Evolutionary conservation across 1,140 invertebrate genomes (phyloP).

Genomic region (Platyscapa corneri): DNA sequence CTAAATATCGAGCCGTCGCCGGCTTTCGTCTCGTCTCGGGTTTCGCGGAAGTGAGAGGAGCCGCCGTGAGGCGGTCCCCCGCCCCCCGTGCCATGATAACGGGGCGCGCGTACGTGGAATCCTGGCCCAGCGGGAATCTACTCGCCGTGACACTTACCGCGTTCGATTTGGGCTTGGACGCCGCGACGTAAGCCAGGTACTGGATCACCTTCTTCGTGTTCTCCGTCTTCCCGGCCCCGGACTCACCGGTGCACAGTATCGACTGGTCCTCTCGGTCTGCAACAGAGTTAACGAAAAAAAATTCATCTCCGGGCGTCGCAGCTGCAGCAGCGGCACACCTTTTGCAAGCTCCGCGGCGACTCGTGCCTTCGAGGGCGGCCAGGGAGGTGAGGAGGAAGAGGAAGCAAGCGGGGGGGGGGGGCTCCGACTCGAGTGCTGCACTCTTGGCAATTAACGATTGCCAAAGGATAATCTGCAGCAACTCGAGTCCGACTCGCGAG

Average conservation of each 20-base stretch:
- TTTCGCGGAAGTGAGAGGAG: background rate
- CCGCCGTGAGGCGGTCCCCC: too few species aligned
- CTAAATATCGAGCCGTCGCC: background rate
- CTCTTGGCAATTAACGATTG: too few species aligned
- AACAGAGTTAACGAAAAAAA: too few species aligned
- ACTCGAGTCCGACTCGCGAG: too few species aligned
- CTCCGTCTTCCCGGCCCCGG: constrained; percentile 99
- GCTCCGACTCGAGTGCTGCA: too few species aligned
- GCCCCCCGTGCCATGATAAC: background rate
- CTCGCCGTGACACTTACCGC: constrained; percentile 81
- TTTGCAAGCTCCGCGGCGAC: too few species aligned
- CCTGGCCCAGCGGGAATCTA: background rate
- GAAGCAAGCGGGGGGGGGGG: too few species aligned
- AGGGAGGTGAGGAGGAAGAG: too few species aligned
- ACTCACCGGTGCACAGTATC: constrained; percentile 99
- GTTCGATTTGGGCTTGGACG: constrained; percentile 94
- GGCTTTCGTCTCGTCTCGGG: background rate
- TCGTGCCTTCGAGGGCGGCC: too few species aligned
- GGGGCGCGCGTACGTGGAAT: background rate
- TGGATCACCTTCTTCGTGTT: constrained; percentile 99
- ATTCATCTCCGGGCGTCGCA: too few species aligned
- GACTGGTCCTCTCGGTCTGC: constrained; percentile 99
- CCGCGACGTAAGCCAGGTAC: constrained; percentile 98
- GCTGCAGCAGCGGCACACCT: too few species aligned
- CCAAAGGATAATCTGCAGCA: too few species aligned